Conservation (phyloP, 2,113 vertebrate genomes). For the Misgurnus mizolepis region DNA sequence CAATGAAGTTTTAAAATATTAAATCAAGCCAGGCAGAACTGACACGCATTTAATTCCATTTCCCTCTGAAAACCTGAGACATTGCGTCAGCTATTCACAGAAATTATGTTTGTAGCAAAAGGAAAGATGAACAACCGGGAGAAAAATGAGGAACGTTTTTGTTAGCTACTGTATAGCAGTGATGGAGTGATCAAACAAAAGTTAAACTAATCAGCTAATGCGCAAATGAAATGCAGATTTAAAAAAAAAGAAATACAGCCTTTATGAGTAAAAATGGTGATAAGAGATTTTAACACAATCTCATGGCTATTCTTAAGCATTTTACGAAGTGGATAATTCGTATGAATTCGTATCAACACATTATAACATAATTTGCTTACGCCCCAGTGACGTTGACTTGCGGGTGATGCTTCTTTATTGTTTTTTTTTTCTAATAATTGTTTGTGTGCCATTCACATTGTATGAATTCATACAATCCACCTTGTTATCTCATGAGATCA, state of each 20-base stretch:
- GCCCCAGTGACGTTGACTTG: too few species aligned
- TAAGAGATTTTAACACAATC: too few species aligned
- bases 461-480: too few species aligned
- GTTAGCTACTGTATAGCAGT: neutral
- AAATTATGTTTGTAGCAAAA: constrained; percentile 19
- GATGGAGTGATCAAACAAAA: constrained; percentile 27
- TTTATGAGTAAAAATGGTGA: constrained; percentile 12
- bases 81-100: constrained; percentile 25
- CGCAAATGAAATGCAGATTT: constrained; percentile 28
- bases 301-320: too few species aligned
- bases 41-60: constrained; percentile 19
- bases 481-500: too few species aligned
- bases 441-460: too few species aligned
- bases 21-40: constrained; percentile 9
- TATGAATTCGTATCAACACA: too few species aligned
- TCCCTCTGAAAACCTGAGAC: constrained; percentile 5
- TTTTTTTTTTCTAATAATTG: too few species aligned
- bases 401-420: too few species aligned
- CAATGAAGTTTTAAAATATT: constrained; percentile 23
- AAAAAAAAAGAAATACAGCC: neutral
- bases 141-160: constrained; percentile 3
- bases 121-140: constrained; percentile 8
- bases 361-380: too few species aligned
- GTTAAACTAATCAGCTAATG: constrained; percentile 7
- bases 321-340: too few species aligned